Evolutionary conservation across 2,797 vertebrate genomes (phyloP).

Genomic region (Chloroceryle amazona): DNA sequence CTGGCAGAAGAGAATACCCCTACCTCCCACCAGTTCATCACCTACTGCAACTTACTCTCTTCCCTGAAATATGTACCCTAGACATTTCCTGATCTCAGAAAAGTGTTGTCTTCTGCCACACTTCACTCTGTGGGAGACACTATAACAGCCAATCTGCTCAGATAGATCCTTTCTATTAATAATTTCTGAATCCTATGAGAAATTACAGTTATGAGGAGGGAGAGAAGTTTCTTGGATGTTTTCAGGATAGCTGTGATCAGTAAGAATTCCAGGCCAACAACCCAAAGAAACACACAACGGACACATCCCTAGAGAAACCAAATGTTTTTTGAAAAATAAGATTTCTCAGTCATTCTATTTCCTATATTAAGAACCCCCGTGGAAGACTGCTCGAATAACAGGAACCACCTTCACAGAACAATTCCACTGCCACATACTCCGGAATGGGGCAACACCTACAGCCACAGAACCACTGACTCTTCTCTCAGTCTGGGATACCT

Average conservation of each 20-base stretch:
- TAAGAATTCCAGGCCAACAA: neutral
- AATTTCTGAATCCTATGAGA: neutral
- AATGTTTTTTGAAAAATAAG: neutral
- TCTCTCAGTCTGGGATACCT: neutral
- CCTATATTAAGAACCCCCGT: fast-evolving
- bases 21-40: neutral
- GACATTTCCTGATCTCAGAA: neutral
- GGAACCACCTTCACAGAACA: neutral
- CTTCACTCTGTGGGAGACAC: neutral
- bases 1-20: neutral
- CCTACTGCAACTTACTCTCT: neutral
- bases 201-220: fast-evolving
- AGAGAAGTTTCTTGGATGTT: neutral
- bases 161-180: neutral
- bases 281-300: neutral
- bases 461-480: neutral
- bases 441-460: neutral
- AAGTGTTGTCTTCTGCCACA: neutral
- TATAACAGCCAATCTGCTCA: neutral
- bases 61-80: fast-evolving
- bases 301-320: neutral
- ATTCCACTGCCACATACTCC: neutral
- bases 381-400: neutral
- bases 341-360: neutral
- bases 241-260: neutral